Evolutionary conservation across 2,797 vertebrate species (phyloP), one percentile per base, ranked within the genome.

Genomic region (Euthynnus affinis): DNA sequence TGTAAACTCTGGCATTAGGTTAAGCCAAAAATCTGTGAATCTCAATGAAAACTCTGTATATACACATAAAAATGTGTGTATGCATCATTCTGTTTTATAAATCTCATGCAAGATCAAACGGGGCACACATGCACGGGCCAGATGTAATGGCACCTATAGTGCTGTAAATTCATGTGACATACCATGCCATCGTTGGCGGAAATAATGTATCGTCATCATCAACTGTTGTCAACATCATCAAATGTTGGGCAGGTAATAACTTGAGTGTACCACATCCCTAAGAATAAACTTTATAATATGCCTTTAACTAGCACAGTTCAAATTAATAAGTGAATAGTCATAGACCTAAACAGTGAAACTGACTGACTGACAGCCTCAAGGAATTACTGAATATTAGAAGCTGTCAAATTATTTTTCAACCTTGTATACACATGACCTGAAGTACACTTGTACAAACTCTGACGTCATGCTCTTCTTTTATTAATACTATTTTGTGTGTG

Each of bases 1-100:
- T 76, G 34, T 66, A 82, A 58, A 83, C 68, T 78, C 56, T 68
- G 78, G 85, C 64, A 32, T 69, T 44, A 57, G 78, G 65, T 74
- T 64, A 58, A 37, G 68, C 68, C 53, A 73, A 70, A 76, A 65
- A 7, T 56, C 52, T 67, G 51, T 58, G 40, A n/a, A n/a, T n/a
- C n/a, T n/a, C n/a, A n/a, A 37, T 37, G 10, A 37, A 32, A 32
- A 32, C 29, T 32, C 37, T 37, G 37, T 37, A 37, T 10, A 37
- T 37, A 7, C 37, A 37, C 2, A 37, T 37, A 10, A 44, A 44
- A 17, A 44, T 44, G 14, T 62, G 60, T 34, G 58, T 59, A 53
- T 58, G 42, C 20, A 58, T 52, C 13, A n/a, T 23, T 55, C 15
- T 6, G 27, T 62, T 29, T 78, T 13, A 61, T 40, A 56, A 60